Percentiles rank a stretch among this genome's conserved stretches.
Evolutionary conservation across 2,113 vertebrate genomes (phyloP).

Genomic region (Hippocampus abdominalis): DNA sequence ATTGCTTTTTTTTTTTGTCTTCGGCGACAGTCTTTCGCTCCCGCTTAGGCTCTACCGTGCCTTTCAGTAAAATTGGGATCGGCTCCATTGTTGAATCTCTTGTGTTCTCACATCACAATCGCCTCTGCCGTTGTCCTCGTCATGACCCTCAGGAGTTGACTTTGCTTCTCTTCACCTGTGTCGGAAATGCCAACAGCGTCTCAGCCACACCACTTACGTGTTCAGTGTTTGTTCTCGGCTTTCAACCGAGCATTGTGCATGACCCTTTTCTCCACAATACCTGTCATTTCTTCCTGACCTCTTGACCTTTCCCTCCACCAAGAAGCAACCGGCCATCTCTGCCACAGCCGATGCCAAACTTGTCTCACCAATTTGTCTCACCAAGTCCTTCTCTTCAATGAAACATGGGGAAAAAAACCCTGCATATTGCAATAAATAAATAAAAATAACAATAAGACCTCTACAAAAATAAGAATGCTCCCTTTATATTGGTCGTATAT

Average conservation of each 20-base stretch:
- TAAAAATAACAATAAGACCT: no score
- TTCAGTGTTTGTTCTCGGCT: constrained; percentile 4
- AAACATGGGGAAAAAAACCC: no score
- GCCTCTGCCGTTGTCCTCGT: constrained; percentile 33
- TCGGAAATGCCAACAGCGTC: constrained; percentile 4
- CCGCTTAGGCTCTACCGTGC: constrained; percentile 21
- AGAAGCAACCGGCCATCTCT: not conserved
- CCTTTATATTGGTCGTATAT: no score
- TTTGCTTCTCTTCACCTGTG: constrained; percentile 9
- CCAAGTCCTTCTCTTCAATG: not conserved
- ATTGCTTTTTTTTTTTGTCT: not conserved
- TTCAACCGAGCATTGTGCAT: not conserved
- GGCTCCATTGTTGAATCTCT: constrained; percentile 31
- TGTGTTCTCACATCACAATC: constrained; percentile 38
- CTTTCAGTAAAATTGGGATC: constrained; percentile 25
- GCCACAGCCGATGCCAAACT: not conserved
- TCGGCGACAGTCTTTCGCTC: constrained; percentile 5
- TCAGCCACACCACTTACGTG: not conserved
- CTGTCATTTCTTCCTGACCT: not conserved
- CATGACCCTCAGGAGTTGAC: constrained; percentile 16
- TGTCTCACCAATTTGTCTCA: not conserved
- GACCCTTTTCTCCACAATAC: not conserved
- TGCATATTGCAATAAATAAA: no score
- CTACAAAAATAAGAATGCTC: no score
- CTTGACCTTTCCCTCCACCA: not conserved